Conservation (phyloP, 92 coral and sea anemone genomes). For the Zoanthus solanderi region DNA sequence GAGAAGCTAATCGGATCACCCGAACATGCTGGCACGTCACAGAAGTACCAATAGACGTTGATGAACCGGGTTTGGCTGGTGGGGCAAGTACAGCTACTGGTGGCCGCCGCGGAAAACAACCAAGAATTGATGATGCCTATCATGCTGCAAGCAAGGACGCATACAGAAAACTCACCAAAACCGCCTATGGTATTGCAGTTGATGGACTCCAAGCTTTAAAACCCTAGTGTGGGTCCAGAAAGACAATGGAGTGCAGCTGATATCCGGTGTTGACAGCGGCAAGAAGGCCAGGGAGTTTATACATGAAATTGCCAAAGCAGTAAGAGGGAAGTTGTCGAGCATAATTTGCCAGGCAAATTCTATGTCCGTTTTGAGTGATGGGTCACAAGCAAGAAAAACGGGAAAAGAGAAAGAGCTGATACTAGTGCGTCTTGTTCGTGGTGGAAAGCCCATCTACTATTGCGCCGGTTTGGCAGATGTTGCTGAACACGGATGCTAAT, state of each 20-base stretch:
- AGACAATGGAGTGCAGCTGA: conserved; percentile 57
- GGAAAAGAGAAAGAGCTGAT: conserved; percentile 54
- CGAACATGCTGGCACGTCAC: conserved; percentile 33
- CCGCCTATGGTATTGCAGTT: conserved; percentile 52
- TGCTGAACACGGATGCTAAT: conserved; percentile 52
- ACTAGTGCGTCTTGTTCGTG: conserved; percentile 41
- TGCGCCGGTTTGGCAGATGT: conserved; percentile 55
- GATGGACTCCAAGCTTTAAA: conserved; percentile 47
- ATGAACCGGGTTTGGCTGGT: conserved; percentile 20
- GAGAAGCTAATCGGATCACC: conserved; percentile 34
- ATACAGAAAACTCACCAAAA: conserved; percentile 51
- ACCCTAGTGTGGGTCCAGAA: conserved; percentile 49
- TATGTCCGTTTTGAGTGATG: conserved; percentile 53
- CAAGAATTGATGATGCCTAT: conserved; percentile 36
- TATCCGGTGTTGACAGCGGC: conserved; percentile 50
- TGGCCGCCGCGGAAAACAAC: conserved; percentile 22
- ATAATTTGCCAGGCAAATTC: conserved; percentile 51
- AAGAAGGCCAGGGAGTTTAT: conserved; percentile 58
- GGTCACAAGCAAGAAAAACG: conserved; percentile 58
- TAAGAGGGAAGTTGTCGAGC: conserved; percentile 47
- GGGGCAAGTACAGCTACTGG: conserved; percentile 41
- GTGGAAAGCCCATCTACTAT: conserved; percentile 58
- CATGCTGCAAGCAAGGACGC: conserved; percentile 49
- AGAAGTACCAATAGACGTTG: conserved; percentile 35
- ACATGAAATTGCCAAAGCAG: conserved; percentile 58